phyloP scores from a whole-genome alignment of 1,140 invertebrate genomes.

The Uloborus diversus region DNA sequence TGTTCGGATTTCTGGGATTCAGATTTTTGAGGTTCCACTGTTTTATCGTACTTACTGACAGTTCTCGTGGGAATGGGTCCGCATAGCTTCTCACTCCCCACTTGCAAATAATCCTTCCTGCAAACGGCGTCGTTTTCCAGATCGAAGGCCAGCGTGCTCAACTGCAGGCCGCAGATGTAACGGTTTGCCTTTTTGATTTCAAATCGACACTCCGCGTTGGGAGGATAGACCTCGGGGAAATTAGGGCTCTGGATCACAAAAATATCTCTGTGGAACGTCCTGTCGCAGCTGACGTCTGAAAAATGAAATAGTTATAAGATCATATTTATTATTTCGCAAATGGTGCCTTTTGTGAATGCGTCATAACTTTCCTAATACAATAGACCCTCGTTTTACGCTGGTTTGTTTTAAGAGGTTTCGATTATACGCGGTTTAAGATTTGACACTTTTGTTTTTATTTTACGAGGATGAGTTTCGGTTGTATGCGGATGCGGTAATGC shows the following conservation, averaged over 20 bases:
- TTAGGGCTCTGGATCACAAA: constrained; percentile 57
- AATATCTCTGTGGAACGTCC: constrained; percentile 20
- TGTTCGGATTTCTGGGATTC: too few species aligned
- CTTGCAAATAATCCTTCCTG: constrained; percentile 59
- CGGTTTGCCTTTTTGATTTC: constrained; percentile 43
- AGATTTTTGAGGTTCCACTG: too few species aligned
- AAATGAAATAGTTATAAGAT: too few species aligned
- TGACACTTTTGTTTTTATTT: too few species aligned
- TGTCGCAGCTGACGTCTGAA: constrained; percentile 40
- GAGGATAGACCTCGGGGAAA: constrained; percentile 57
- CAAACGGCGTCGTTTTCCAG: constrained; percentile 58
- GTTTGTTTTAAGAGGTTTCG: too few species aligned
- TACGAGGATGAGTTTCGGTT: too few species aligned
- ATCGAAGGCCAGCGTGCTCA: constrained; percentile 58
- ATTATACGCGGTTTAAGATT: too few species aligned
- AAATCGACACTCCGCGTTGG: constrained; percentile 49
- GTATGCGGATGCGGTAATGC: too few species aligned
- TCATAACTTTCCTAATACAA: too few species aligned
- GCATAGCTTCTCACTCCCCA: constrained; percentile 59
- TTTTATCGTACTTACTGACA: constrained; percentile 57
- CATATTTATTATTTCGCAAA: too few species aligned
- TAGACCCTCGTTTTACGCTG: too few species aligned
- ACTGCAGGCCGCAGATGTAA: constrained; percentile 58
- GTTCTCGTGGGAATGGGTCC: constrained; percentile 57
- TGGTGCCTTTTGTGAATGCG: too few species aligned